Conservation (phyloP, 2,797 vertebrate species). For the Acipenser transmontanus region DNA sequence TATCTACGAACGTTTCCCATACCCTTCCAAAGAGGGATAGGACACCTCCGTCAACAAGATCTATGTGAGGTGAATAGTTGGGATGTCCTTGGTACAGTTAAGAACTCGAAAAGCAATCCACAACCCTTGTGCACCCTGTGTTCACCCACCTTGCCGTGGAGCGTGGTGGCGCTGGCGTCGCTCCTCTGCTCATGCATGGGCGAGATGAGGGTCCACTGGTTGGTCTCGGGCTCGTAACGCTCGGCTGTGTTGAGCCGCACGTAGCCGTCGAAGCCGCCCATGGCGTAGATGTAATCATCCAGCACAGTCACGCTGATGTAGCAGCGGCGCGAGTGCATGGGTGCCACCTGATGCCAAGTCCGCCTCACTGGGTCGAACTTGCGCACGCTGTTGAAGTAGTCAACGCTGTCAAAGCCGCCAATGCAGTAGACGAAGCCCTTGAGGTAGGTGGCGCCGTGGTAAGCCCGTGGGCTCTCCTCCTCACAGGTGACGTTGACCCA, state of each 20-base stretch:
- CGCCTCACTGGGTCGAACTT: slow-evolving; percentile 55
- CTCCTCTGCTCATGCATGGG: slow-evolving; percentile 66
- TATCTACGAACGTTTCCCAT: no score
- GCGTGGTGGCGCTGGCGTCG: slow-evolving; percentile 59
- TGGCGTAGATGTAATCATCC: slow-evolving; percentile 64
- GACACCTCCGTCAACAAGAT: no score
- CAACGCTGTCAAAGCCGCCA: slow-evolving; percentile 61
- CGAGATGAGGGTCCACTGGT: slow-evolving; percentile 70
- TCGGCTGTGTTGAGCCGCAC: slow-evolving; percentile 62
- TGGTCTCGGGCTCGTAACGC: slow-evolving; percentile 59
- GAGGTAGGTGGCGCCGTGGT: slow-evolving; percentile 61
- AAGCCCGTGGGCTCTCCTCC: slow-evolving; percentile 57
- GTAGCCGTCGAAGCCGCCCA: slow-evolving; percentile 70
- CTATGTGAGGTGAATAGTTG: no score
- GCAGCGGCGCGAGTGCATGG: slow-evolving; percentile 69
- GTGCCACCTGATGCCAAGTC: slow-evolving; percentile 65
- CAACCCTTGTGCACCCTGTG: no score
- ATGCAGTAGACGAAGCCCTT: slow-evolving; percentile 58
- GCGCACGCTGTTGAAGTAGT: slow-evolving; percentile 63
- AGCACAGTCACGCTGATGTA: slow-evolving; percentile 67
- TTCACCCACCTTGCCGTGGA: slow-evolving; percentile 55
- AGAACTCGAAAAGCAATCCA: no score
- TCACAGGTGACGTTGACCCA: slow-evolving; percentile 59
- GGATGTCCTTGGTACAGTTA: no score
- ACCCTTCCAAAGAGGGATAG: no score